These are phyloP conservation scores for Onychomys leucogaster DNA, from an alignment of 2,797 vertebrate genomes.

Conservation along the genomic window DNA sequence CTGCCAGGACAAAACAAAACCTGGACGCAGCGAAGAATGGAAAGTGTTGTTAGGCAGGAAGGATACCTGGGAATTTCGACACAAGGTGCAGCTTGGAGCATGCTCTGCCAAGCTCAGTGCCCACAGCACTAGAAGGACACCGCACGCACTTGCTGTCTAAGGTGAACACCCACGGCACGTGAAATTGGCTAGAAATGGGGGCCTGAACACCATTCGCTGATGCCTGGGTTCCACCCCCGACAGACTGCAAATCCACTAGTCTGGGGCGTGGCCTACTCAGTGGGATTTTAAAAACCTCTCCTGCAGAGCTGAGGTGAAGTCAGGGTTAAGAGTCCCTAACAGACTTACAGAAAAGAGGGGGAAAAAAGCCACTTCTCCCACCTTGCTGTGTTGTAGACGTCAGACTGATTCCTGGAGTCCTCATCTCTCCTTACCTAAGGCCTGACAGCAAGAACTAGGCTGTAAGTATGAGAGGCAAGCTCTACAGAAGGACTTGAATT, in stretches of 20 bases:
- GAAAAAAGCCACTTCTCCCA: background rate
- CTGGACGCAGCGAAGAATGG: background rate
- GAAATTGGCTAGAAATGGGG: background rate
- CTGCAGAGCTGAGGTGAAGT: background rate
- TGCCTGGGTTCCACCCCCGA: background rate
- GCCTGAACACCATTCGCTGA: background rate
- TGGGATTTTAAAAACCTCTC: background rate
- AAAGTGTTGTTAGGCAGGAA: background rate
- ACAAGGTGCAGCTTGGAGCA: background rate
- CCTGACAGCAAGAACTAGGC: background rate
- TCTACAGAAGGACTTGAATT: background rate
- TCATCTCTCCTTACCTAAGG: background rate
- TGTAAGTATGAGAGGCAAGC: slow-evolving; percentile 44
- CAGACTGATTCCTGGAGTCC: background rate
- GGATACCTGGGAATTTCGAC: background rate
- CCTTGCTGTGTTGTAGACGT: background rate
- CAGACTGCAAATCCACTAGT: background rate
- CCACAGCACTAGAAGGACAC: background rate
- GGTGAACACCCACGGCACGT: background rate
- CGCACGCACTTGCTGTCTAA: background rate
- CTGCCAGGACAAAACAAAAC: background rate
- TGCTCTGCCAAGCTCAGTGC: background rate
- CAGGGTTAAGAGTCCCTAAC: background rate
- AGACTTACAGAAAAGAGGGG: background rate
- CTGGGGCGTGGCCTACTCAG: slow-evolving; percentile 65